These are phyloP conservation scores for Scolopax rusticola DNA, from an alignment of 2,797 vertebrate genomes.

Conservation along the genomic window DNA sequence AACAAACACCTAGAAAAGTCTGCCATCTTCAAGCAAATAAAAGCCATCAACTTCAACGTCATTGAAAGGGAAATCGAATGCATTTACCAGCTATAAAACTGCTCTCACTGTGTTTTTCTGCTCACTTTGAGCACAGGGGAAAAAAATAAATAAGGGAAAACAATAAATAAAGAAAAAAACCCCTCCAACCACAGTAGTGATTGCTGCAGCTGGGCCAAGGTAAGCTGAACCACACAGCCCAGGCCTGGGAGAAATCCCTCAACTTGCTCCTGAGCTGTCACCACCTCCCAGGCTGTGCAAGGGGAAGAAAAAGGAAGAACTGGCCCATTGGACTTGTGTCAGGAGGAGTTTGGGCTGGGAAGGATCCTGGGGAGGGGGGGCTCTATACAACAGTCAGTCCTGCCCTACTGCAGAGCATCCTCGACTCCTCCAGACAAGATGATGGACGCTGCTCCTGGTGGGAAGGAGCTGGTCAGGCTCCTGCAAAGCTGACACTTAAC, in stretches of 20 bases:
- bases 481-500: background rate
- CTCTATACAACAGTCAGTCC: background rate
- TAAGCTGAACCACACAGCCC: background rate
- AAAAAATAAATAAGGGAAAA: background rate
- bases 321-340: fast-evolving
- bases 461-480: background rate
- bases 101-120: background rate
- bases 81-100: background rate
- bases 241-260: background rate
- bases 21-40: background rate
- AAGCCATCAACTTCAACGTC: background rate
- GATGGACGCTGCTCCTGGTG: background rate
- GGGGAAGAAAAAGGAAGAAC: background rate
- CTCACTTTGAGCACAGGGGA: background rate
- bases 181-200: background rate
- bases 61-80: background rate
- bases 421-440: background rate
- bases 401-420: background rate
- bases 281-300: background rate
- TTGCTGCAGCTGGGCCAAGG: background rate
- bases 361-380: background rate
- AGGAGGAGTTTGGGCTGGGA: background rate
- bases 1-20: background rate
- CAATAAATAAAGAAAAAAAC: background rate
- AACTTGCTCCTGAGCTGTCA: background rate